Percentiles rank a stretch among this genome's conserved stretches.
phyloP scores from a whole-genome alignment of 2,888 invertebrate species.

The Tetheella fluctuosa region DNA sequence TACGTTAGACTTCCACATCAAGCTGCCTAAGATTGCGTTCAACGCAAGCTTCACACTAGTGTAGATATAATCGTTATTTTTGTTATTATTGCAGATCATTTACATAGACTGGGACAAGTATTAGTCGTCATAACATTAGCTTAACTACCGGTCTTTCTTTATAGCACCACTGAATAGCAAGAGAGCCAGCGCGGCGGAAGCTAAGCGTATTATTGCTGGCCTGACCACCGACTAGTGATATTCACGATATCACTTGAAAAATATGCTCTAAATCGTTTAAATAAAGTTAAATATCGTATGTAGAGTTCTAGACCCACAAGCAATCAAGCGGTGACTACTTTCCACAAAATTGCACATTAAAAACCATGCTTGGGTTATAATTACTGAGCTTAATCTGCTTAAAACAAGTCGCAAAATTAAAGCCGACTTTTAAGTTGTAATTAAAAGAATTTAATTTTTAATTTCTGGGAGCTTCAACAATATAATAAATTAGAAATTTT shows the following conservation, averaged over 20 bases:
- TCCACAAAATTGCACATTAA: constrained; percentile 45
- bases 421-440: constrained; percentile 14
- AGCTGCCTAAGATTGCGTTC: background rate
- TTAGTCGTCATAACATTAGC: constrained; percentile 13
- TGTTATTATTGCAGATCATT: background rate
- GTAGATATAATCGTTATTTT: background rate
- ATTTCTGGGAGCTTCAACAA: background rate
- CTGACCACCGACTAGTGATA: constrained; percentile 29
- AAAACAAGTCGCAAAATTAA: constrained; percentile 14
- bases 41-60: background rate
- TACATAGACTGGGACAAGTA: constrained; percentile 4
- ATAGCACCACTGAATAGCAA: constrained; percentile 22
- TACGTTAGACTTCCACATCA: no score
- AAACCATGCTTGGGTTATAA: constrained; percentile 22
- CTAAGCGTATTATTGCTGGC: constrained; percentile 32
- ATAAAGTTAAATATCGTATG: constrained; percentile 24
- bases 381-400: constrained; percentile 30
- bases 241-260: constrained; percentile 21
- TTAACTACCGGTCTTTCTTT: constrained; percentile 11
- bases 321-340: constrained; percentile 24
- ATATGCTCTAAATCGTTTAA: constrained; percentile 12
- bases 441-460: constrained; percentile 12
- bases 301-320: constrained; percentile 6
- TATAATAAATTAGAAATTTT: background rate
- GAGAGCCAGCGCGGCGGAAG: constrained; percentile 42